Conservation (phyloP, 2,797 vertebrate species). For the Aplochiton taeniatus region DNA sequence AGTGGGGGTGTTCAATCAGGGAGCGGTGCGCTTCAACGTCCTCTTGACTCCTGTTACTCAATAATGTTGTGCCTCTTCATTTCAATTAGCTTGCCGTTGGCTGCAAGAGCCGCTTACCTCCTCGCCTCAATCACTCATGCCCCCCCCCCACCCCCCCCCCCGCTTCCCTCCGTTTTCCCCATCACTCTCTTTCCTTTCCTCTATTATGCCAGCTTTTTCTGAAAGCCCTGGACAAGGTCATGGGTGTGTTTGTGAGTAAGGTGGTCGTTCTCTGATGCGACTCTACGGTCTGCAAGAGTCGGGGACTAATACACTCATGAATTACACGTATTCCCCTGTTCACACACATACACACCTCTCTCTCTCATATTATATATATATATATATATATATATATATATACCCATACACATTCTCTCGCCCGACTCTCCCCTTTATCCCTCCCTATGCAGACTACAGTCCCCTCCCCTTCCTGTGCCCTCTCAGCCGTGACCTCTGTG, state of each 20-base stretch:
- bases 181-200: constrained; percentile 13
- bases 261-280: constrained; percentile 47
- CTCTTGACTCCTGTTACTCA: constrained; percentile 86
- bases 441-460: constrained; percentile 3
- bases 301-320: constrained; percentile 66
- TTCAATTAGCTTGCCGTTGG: constrained; percentile 88
- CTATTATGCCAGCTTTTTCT: constrained; percentile 8
- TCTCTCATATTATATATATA: constrained; percentile 58
- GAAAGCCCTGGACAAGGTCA: constrained; percentile 52
- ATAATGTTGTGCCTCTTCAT: constrained; percentile 90
- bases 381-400: no score
- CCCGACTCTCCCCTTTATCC: constrained; percentile 19
- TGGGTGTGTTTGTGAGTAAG: constrained; percentile 1
- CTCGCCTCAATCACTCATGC: constrained; percentile 61
- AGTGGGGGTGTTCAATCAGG: constrained; percentile 83
- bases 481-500: constrained; percentile 79
- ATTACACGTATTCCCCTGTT: constrained; percentile 61
- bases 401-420: constrained; percentile 18
- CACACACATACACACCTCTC: constrained; percentile 10
- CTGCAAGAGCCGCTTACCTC: constrained; percentile 77
- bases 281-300: constrained; percentile 65
- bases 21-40: constrained; percentile 83
- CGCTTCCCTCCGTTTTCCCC: constrained; percentile 5
- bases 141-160: neutral
- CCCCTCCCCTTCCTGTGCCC: constrained; percentile 52